Percentiles rank a stretch among this genome's conserved stretches.
Conservation (phyloP, 2,797 vertebrate species). For the Lophius americanus region DNA sequence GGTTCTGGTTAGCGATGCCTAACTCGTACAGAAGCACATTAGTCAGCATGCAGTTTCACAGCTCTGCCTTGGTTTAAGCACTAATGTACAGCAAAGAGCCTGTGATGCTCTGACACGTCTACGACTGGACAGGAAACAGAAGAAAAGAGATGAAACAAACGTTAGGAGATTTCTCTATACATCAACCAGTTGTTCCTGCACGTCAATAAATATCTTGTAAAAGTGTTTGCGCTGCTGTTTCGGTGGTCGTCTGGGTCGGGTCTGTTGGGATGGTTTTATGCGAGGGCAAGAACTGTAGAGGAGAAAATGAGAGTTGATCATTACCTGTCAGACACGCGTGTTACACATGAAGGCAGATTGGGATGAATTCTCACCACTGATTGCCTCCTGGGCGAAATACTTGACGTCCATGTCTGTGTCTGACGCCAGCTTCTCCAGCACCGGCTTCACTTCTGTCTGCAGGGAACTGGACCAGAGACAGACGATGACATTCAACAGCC, state of each 20-base stretch:
- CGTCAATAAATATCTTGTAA: slow-evolving; percentile 87
- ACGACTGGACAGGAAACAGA: slow-evolving; percentile 55
- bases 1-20: slow-evolving; percentile 51
- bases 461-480: slow-evolving; percentile 78
- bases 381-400: slow-evolving; percentile 93
- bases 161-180: slow-evolving; percentile 75
- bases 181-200: slow-evolving; percentile 82
- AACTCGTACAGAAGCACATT: slow-evolving; percentile 63
- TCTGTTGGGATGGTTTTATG: slow-evolving; percentile 72
- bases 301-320: not conserved
- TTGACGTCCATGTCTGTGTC: slow-evolving; percentile 94
- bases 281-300: slow-evolving; percentile 84
- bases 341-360: too few relatives aligned
- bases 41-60: slow-evolving; percentile 67
- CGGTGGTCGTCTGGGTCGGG: slow-evolving; percentile 52
- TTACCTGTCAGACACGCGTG: too few relatives aligned
- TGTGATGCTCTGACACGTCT: slow-evolving; percentile 57
- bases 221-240: slow-evolving; percentile 68
- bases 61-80: slow-evolving; percentile 57
- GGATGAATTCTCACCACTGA: slow-evolving; percentile 82
- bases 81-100: slow-evolving; percentile 73
- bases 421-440: slow-evolving; percentile 88
- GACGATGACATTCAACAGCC: not conserved
- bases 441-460: slow-evolving; percentile 88
- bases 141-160: slow-evolving; percentile 48